Conservation (phyloP, 2,888 invertebrate genomes). For the Bembecia ichneumoniformis region DNA sequence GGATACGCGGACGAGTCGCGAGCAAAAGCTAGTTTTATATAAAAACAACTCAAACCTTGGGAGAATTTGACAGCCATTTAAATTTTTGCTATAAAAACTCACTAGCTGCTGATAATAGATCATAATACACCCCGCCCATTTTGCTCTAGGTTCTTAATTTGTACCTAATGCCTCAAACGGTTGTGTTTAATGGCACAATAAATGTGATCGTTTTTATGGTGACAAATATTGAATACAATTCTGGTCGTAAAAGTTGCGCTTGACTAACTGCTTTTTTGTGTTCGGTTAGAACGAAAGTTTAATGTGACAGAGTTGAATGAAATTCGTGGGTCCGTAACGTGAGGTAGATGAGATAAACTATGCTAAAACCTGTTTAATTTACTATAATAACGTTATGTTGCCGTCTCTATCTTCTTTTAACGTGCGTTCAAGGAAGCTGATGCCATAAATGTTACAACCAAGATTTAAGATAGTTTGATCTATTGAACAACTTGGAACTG, state of each 20-base stretch:
- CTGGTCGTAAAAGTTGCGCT: conserved; percentile 18
- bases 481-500: no score
- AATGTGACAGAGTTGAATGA: not conserved
- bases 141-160: no score
- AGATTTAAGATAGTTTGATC: no score
- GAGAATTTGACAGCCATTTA: no score
- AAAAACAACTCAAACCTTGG: no score
- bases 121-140: no score
- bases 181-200: conserved; percentile 31
- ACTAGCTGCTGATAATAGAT: no score
- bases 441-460: no score
- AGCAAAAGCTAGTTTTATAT: no score
- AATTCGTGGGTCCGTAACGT: not conserved
- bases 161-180: conserved; percentile 8
- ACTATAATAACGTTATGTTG: not conserved
- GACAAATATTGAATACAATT: conserved; percentile 30
- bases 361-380: not conserved
- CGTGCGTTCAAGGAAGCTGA: not conserved
- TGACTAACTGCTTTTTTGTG: not conserved
- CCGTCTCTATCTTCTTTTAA: not conserved
- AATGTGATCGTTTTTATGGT: conserved; percentile 30
- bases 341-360: not conserved
- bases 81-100: no score
- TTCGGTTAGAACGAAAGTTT: not conserved
- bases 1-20: no score